phyloP scores from a whole-genome alignment of 53 echinoderm and acorn worm species.

The Patiria pectinifera region DNA sequence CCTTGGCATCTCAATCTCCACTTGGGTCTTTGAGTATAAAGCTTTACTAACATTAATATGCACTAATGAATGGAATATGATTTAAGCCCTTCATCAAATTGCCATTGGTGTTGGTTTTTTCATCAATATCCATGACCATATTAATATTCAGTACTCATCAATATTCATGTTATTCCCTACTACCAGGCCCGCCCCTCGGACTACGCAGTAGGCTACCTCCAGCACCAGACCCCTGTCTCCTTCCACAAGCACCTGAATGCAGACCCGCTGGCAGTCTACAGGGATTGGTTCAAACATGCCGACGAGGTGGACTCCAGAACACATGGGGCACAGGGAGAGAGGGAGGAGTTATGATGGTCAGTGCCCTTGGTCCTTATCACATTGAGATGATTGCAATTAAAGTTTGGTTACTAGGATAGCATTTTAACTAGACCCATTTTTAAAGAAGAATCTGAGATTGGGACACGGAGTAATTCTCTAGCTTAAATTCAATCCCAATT shows the following conservation, averaged over 20 bases:
- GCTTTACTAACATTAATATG: too few relatives aligned
- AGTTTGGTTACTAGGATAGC: not conserved
- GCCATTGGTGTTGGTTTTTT: not conserved
- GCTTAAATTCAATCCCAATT: too few relatives aligned
- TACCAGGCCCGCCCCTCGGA: conserved; percentile 86
- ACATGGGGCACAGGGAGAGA: not conserved
- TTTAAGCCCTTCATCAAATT: too few relatives aligned
- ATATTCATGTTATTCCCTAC: not conserved
- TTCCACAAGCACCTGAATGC: conserved; percentile 94
- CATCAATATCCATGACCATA: not conserved
- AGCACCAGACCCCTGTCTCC: conserved; percentile 90
- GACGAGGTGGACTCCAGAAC: conserved; percentile 67
- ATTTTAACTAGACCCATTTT: not conserved
- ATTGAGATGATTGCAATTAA: not conserved
- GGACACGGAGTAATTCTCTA: too few relatives aligned
- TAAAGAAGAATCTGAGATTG: too few relatives aligned
- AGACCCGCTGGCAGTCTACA: conserved; percentile 82
- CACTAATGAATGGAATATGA: too few relatives aligned
- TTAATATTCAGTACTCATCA: conserved; percentile 7
- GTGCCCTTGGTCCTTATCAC: not conserved
- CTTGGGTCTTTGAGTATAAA: too few relatives aligned
- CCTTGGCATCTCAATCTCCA: too few relatives aligned
- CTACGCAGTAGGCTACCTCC: conserved; percentile 79
- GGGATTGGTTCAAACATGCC: conserved; percentile 79
- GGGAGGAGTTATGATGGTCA: conserved; percentile 65